A percentile compares a stretch with the other conserved stretches of the same genome.
Conservation (phyloP, 1,140 invertebrate species). For the Idris sp. region DNA sequence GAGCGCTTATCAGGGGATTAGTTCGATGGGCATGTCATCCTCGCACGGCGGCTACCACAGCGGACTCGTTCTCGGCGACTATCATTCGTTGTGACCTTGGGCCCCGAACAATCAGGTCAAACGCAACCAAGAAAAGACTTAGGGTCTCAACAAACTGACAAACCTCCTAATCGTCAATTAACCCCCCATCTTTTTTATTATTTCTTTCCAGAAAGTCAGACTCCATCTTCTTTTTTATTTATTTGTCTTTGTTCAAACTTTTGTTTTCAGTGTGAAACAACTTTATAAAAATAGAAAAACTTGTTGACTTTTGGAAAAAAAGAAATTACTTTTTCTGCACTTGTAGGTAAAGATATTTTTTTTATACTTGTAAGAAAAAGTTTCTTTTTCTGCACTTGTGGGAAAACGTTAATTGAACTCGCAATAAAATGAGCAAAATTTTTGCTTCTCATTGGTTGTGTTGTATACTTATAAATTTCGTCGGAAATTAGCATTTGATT, state of each 20-base stretch:
- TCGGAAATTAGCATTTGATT: conserved; percentile 40
- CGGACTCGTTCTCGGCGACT: conserved; percentile 75
- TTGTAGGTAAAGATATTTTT: too few relatives aligned
- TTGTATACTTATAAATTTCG: conserved; percentile 28
- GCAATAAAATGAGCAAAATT: too few relatives aligned
- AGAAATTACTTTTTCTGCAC: too few relatives aligned
- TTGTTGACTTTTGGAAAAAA: too few relatives aligned
- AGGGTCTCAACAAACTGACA: conserved; percentile 60
- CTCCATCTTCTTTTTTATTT: conserved; percentile 9
- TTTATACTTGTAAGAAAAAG: too few relatives aligned
- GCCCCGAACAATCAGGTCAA: conserved; percentile 71
- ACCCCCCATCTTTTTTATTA: conserved; percentile 6
- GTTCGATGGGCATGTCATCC: conserved; percentile 74
- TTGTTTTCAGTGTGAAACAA: too few relatives aligned
- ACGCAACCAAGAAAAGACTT: conserved; percentile 75
- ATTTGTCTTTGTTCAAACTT: background rate
- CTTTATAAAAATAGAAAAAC: too few relatives aligned
- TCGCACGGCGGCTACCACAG: conserved; percentile 75
- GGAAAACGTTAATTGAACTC: too few relatives aligned
- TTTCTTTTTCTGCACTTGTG: too few relatives aligned
- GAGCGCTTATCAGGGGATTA: conserved; percentile 74
- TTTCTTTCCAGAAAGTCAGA: too few relatives aligned
- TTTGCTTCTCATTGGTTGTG: too few relatives aligned
- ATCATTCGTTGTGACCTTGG: conserved; percentile 78
- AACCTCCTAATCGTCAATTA: conserved; percentile 48